These are phyloP conservation scores for Sandelia bainsii DNA, from an alignment of 2,797 vertebrate species.

Conservation along the genomic window DNA sequence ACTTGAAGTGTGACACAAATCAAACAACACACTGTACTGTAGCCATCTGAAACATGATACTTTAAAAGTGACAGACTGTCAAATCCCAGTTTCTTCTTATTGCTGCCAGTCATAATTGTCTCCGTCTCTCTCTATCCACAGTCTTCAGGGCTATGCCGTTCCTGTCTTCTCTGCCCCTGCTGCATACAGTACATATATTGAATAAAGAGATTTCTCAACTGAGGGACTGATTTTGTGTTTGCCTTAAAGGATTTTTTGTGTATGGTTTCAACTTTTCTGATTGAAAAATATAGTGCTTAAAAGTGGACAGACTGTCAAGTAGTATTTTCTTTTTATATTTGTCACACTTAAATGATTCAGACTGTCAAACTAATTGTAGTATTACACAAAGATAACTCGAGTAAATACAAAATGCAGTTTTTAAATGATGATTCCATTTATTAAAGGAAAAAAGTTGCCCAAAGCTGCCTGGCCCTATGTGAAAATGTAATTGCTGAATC, in stretches of 20 bases:
- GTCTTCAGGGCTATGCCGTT: constrained; percentile 12
- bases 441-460: no score
- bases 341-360: no score
- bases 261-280: constrained; percentile 11
- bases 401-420: no score
- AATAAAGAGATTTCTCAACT: constrained; percentile 57
- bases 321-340: no score
- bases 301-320: no score
- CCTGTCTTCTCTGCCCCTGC: background rate
- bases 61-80: constrained; percentile 9
- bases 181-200: constrained; percentile 56
- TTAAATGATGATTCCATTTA: no score
- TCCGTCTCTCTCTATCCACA: background rate
- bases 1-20: constrained; percentile 16
- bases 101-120: background rate
- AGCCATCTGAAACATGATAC: constrained; percentile 1
- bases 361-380: no score
- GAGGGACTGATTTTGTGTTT: constrained; percentile 45
- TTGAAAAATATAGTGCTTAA: background rate
- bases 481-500: no score
- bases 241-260: constrained; percentile 29
- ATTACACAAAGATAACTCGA: no score
- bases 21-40: background rate
- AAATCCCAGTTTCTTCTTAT: constrained; percentile 6
- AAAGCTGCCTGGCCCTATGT: no score